Conservation (phyloP, 2,888 invertebrate species). For the Noctua comes region DNA sequence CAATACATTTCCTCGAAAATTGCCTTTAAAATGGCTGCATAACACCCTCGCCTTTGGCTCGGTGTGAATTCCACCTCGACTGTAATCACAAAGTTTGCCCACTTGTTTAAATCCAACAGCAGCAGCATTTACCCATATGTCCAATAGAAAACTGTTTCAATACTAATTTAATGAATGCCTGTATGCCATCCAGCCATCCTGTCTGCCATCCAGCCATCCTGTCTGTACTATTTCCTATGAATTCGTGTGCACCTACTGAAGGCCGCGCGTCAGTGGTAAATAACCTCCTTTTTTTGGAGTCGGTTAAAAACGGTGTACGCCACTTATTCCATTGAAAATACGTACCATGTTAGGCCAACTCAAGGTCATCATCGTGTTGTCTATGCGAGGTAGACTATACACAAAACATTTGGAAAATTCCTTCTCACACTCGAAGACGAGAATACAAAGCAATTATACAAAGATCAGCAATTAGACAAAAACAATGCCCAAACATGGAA, state of each 20-base stretch:
- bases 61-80: neutral
- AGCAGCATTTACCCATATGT: too few relatives aligned
- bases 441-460: slow-evolving; percentile 4
- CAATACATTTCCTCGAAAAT: neutral
- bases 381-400: neutral
- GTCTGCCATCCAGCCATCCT: neutral
- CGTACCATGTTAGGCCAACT: neutral
- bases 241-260: neutral
- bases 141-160: neutral
- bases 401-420: slow-evolving; percentile 3
- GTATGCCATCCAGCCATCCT: neutral
- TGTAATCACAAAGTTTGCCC: neutral
- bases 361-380: slow-evolving; percentile 1
- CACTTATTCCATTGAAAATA: neutral
- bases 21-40: neutral
- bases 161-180: neutral
- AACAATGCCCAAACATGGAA: slow-evolving; percentile 44
- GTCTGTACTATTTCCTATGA: neutral
- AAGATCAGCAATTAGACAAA: slow-evolving; percentile 29
- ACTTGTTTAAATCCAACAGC: neutral
- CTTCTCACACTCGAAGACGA: neutral
- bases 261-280: neutral
- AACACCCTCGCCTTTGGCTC: neutral
- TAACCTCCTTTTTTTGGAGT: too few relatives aligned
- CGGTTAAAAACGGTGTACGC: neutral